Evolutionary conservation across 2,888 invertebrate genomes (phyloP).

Genomic region (Frankliniella fusca): DNA sequence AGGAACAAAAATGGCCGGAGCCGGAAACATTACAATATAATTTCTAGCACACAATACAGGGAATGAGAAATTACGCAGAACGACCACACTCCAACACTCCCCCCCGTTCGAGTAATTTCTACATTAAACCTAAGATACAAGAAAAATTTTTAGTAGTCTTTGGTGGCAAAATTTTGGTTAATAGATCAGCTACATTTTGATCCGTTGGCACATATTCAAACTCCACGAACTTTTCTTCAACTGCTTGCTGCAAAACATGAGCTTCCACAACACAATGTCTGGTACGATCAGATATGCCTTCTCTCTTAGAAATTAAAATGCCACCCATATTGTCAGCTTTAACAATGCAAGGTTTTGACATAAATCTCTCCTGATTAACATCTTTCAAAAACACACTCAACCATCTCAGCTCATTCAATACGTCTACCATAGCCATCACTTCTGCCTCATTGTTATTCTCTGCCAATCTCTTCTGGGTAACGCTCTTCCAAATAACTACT

Average conservation of each 20-base stretch:
- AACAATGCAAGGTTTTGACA: not conserved
- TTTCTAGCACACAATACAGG: no score
- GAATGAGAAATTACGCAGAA: no score
- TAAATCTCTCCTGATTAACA: not conserved
- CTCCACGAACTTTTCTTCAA: not conserved
- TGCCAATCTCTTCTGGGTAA: conserved; percentile 12
- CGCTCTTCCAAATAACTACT: conserved; percentile 20
- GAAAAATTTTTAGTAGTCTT: no score
- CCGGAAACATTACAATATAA: no score
- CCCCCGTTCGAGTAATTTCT: not conserved
- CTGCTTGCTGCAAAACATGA: not conserved
- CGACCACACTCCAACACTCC: not conserved
- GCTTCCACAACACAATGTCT: not conserved
- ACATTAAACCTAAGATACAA: not conserved
- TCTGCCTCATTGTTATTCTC: conserved; percentile 20
- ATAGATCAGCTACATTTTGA: not conserved
- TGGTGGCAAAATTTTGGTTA: not conserved
- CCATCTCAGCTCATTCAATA: conserved; percentile 6
- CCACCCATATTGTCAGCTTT: not conserved
- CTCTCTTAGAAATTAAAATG: not conserved
- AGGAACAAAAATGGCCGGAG: no score
- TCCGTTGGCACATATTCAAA: not conserved
- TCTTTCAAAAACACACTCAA: not conserved
- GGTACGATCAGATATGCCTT: not conserved
- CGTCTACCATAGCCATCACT: not conserved